Evolutionary conservation across 2,113 vertebrate genomes (phyloP).

Genomic region (Podarcis raffonei): DNA sequence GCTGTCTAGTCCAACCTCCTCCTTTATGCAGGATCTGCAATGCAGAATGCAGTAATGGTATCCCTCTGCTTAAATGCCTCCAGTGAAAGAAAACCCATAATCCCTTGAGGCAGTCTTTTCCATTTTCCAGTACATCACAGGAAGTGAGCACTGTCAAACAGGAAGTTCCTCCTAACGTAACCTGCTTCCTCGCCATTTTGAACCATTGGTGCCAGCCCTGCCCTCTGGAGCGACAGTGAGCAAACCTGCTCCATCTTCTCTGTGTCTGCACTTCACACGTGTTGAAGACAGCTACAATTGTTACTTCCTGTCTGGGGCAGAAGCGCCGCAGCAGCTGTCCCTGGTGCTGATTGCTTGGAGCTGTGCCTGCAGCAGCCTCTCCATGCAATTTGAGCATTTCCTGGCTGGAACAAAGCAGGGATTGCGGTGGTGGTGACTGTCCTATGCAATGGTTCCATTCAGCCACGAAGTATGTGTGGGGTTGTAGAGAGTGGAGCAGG

Average conservation of each 20-base stretch:
- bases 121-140: background rate
- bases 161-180: background rate
- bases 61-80: too few species aligned
- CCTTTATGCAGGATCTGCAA: background rate
- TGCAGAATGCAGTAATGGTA: background rate
- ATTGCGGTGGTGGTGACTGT: background rate
- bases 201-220: background rate
- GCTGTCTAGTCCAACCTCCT: background rate
- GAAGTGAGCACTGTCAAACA: too few species aligned
- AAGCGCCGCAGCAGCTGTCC: background rate
- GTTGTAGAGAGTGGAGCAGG: background rate
- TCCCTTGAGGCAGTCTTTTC: background rate
- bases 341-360: background rate
- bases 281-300: conserved; percentile 7
- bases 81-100: background rate
- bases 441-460: background rate
- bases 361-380: background rate
- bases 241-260: background rate
- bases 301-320: background rate
- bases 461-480: background rate
- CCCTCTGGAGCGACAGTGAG: background rate
- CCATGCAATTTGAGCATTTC: background rate
- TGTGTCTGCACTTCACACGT: background rate
- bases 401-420: background rate
- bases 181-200: background rate